phyloP scores from a whole-genome alignment of 2,113 vertebrate species.

The Micronisus gabar region DNA sequence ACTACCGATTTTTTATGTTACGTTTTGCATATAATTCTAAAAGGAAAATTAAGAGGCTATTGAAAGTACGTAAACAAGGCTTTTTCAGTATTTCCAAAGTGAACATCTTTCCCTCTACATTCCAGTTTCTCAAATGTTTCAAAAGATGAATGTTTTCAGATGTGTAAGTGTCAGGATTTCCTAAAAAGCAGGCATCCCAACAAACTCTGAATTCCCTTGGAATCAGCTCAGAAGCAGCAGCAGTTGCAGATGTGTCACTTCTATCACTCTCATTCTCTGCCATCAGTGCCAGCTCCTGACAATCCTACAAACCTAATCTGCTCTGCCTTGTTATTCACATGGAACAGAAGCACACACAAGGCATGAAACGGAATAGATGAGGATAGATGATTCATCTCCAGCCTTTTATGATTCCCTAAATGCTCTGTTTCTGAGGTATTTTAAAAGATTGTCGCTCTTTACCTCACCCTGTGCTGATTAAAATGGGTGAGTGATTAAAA shows the following conservation, averaged over 20 bases:
- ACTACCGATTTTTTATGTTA: not conserved
- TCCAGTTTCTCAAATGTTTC: not conserved
- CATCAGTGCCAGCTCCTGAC: not conserved
- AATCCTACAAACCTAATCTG: not conserved
- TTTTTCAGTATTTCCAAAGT: not conserved
- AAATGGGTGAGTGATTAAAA: not conserved
- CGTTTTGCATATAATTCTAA: not conserved
- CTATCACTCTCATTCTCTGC: not conserved
- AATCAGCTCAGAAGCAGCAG: not conserved
- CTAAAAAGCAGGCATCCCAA: not conserved
- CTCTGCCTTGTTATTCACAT: not conserved
- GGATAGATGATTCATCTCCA: not conserved
- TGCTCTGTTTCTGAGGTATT: slow-evolving; percentile 4
- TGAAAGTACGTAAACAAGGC: not conserved
- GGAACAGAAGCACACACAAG: not conserved
- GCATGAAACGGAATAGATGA: not conserved
- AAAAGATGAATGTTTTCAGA: not conserved
- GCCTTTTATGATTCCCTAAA: not conserved
- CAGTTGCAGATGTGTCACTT: not conserved
- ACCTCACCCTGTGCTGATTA: not conserved
- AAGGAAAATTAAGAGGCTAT: not conserved
- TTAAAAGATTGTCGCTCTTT: slow-evolving; percentile 3
- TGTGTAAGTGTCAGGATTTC: not conserved
- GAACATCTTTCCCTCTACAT: not conserved
- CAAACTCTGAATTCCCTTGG: not conserved